Conservation (phyloP, 1,140 invertebrate genomes). For the Apolygus lucorum region DNA sequence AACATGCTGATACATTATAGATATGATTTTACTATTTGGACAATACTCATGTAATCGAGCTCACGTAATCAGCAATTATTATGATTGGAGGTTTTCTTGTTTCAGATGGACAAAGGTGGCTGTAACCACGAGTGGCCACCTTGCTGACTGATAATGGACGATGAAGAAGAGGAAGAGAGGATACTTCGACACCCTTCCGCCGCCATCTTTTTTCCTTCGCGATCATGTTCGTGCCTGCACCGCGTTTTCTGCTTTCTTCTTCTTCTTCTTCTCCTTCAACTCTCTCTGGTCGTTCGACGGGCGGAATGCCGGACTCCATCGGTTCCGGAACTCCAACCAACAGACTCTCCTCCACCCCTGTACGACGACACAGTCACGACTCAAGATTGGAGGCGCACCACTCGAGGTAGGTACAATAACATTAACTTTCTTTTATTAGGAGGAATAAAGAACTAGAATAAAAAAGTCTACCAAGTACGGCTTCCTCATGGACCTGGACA, state of each 20-base stretch:
- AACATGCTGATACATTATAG: no score
- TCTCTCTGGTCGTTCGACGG: neutral
- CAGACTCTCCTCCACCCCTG: no score
- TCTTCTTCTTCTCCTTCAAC: neutral
- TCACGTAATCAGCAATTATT: no score
- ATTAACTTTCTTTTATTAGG: no score
- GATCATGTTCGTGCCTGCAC: neutral
- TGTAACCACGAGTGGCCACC: constrained; percentile 8
- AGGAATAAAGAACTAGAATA: no score
- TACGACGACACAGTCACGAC: neutral
- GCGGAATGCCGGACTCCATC: neutral
- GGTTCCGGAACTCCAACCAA: no score
- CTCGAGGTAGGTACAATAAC: constrained; percentile 1
- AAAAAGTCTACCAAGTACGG: no score
- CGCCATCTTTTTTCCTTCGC: neutral
- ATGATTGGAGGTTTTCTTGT: neutral
- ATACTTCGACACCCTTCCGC: neutral
- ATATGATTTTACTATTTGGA: no score
- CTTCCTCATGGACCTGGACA: no score
- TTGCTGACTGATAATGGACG: constrained; percentile 9
- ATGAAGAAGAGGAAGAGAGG: constrained; percentile 13
- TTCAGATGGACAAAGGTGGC: constrained; percentile 10
- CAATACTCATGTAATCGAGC: no score
- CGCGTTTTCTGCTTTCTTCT: constrained; percentile 4
- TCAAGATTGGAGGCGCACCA: constrained; percentile 1